Evolutionary conservation across 2,888 invertebrate genomes (phyloP), one percentile per base, ranked within the genome.

Genomic region (Cosmopolites sordidus): DNA sequence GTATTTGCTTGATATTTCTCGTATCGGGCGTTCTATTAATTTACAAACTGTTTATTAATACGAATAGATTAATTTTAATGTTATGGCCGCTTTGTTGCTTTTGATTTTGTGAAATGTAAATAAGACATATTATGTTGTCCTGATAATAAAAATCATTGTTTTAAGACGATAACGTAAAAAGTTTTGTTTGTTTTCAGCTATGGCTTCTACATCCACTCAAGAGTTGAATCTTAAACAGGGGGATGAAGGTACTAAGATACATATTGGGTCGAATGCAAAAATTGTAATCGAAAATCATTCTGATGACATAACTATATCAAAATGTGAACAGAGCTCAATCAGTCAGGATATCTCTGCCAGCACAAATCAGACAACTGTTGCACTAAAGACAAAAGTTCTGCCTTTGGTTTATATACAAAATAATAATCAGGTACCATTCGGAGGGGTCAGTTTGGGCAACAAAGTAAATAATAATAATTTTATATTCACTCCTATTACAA

Each of bases 331-430:
- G 43, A 48, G 54, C 38, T 43, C 56, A 43, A 47, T 58, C 46
- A 43, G 53, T 39, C 54, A 27, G n/a, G 48, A 54, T 29, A 47
- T 53, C 43, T 43, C 65, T 41, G 51, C 53, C 38, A 58, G 56
- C 33, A 47, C 60, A 33, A 50, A 58, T 44, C 59, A 61, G 46
- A 62, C 62, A 37, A 43, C 66, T 12, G 51, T 61, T 40, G 57
- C 64, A 38, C 57, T 69, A 48, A 71, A 72, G 61, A 62, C 69
- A 30, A 68, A 76, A 38, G 72, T 80, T 59, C 74, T 81, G n/a
- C 81, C 80, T 61, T 74, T 82, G 59, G 79, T 82, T 33, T 82
- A 82, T 63, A 80, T 82, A 50, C 81, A 82, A 67, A 75, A 77
- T n/a, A 73, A 76, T 12, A 78, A 62, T 53, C 63, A 60, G 43